Percentiles rank a stretch among this genome's conserved stretches.
phyloP scores from a whole-genome alignment of 1,140 invertebrate genomes.

The Zeugodacus cucurbitae region DNA sequence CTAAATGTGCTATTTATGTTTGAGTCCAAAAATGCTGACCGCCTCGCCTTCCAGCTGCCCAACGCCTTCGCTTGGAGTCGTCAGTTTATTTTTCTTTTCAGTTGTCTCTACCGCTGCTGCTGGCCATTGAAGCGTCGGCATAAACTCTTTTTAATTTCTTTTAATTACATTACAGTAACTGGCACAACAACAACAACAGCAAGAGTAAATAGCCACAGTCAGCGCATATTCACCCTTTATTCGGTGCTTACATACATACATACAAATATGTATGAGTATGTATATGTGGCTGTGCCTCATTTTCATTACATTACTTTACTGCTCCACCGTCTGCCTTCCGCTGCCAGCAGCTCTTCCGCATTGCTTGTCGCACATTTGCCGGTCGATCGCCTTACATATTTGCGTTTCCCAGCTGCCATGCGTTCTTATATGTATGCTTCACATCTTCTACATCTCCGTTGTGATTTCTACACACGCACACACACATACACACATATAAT shows the following conservation, averaged over 20 bases:
- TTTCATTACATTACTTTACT: background rate
- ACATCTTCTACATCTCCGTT: background rate
- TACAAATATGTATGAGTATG: background rate
- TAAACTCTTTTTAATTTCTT: conserved; percentile 31
- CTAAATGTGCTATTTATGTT: background rate
- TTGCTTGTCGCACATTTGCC: conserved; percentile 34
- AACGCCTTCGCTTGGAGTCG: background rate
- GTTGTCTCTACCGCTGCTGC: background rate
- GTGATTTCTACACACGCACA: background rate
- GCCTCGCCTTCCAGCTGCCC: background rate
- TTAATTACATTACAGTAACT: conserved; percentile 25
- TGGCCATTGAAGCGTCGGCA: background rate
- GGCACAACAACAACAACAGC: background rate
- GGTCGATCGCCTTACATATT: conserved; percentile 23
- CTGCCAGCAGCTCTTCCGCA: background rate
- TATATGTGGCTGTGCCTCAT: background rate
- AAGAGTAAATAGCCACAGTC: background rate
- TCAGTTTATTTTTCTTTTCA: background rate
- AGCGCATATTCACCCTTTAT: background rate
- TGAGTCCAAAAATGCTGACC: background rate
- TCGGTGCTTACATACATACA: background rate
- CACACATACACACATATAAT: background rate
- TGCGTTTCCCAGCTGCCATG: background rate
- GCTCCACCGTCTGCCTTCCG: background rate
- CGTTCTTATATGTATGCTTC: background rate